Evolutionary conservation across 2,113 vertebrate genomes (phyloP), one percentile per base, ranked within the genome.

Genomic region (Syngnathus typhle): DNA sequence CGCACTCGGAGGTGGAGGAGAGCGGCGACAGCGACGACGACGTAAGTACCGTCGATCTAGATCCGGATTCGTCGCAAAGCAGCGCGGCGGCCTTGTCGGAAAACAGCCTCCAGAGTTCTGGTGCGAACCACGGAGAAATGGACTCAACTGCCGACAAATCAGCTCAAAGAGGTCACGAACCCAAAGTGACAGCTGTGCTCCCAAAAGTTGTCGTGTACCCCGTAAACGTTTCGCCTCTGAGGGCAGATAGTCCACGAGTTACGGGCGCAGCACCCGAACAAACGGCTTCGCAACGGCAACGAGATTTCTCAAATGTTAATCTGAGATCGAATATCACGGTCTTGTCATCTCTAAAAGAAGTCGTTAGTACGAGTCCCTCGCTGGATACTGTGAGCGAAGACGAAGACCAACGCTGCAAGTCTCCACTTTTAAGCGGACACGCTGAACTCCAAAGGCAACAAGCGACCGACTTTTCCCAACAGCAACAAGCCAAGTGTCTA

Each of bases 11-110:
- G 49, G 88, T 80, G 0, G 97, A 99, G 56, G 96, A 97, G 70
- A 99, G 94, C 0, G 95, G 93, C 1, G 96, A 99, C 61, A 98
- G 95, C 7, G 96, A 98, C 9, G 96, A 96, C 12, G 97, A 99
- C 49, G 92, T 92, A 1, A 94, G 92, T 38, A 84, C 92, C 1
- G 89, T 90, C 5, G 95, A 98, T 67, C 39, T 90, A 71, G 94
- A 93, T 68, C 87, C 92, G 12, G 94, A 95, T 68, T 86, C 92
- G 6, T 77, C 89, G 6, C 95, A 92, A 55, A 87, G 83, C 75
- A 94, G 93, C 60, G 80, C 85, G 6, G 72, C 90, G 43, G 85
- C 90, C 0, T 82, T 85, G 74, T 88, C 91, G 13, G 95, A 96
- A 82, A 85, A 70, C 0, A 85, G 89, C 74, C 76, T 89, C 61